Percentiles rank a stretch among this genome's conserved stretches.
These are phyloP conservation scores for Nycteola revayana DNA, from an alignment of 2,888 invertebrate species.

Conservation along the genomic window DNA sequence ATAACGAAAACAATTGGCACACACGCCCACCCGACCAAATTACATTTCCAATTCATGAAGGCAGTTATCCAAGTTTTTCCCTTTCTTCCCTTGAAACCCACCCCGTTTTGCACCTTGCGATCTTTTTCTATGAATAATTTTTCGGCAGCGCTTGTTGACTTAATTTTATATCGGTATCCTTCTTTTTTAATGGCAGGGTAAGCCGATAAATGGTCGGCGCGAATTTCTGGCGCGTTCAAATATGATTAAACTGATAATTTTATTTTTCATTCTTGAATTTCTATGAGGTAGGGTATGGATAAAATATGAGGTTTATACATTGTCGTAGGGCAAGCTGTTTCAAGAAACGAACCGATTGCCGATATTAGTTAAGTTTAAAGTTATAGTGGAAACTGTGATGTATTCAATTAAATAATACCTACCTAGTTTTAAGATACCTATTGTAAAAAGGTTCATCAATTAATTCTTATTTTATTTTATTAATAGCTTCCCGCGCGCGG, in stretches of 20 bases:
- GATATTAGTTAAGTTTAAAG: too few relatives aligned
- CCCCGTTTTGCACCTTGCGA: conserved; percentile 50
- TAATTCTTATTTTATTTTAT: too few relatives aligned
- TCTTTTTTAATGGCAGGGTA: conserved; percentile 36
- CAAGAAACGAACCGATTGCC: too few relatives aligned
- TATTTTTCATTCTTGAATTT: too few relatives aligned
- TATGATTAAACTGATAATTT: conserved; percentile 10
- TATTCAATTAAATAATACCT: too few relatives aligned
- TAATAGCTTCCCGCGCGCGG: too few relatives aligned
- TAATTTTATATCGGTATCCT: conserved; percentile 76
- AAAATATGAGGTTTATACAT: too few relatives aligned
- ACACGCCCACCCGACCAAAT: conserved; percentile 63
- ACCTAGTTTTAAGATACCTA: too few relatives aligned
- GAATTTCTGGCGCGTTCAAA: conserved; percentile 10
- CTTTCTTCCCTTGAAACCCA: conserved; percentile 35
- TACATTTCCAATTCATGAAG: conserved; percentile 82
- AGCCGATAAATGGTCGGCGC: conserved; percentile 25
- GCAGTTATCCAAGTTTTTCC: conserved; percentile 57
- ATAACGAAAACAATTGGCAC: conserved; percentile 64
- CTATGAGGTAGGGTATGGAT: too few relatives aligned
- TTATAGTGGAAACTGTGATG: too few relatives aligned
- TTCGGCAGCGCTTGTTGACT: conserved; percentile 74
- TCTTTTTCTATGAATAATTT: conserved; percentile 78
- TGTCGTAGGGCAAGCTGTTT: too few relatives aligned
- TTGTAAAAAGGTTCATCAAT: too few relatives aligned